phyloP scores from a whole-genome alignment of 2,113 vertebrate species.

The Verasper variegatus region DNA sequence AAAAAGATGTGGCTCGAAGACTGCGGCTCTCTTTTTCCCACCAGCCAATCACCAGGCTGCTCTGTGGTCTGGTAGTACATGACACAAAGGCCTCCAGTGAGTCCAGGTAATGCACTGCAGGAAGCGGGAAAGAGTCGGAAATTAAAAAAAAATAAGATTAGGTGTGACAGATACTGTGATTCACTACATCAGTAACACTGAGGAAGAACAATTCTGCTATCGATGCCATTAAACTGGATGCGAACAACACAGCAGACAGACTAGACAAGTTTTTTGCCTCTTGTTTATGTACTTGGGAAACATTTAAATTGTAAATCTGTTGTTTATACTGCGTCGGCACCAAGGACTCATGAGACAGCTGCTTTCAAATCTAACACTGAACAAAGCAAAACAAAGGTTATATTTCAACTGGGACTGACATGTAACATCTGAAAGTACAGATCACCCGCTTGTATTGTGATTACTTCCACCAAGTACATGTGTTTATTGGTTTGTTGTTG shows the following conservation, averaged over 20 bases:
- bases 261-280: too few relatives aligned
- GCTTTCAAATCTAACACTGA: neutral
- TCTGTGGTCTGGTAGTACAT: conserved; percentile 78
- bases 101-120: conserved; percentile 76
- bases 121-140: neutral
- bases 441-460: neutral
- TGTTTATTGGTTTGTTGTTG: too few relatives aligned
- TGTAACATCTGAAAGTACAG: neutral
- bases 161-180: neutral
- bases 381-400: neutral
- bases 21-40: conserved; percentile 76
- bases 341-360: conserved; percentile 3
- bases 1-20: conserved; percentile 76
- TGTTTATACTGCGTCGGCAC: neutral
- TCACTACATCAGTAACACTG: neutral
- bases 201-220: too few relatives aligned
- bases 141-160: neutral
- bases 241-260: neutral
- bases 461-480: too few relatives aligned
- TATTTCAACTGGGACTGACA: neutral
- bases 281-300: neutral
- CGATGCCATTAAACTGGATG: neutral
- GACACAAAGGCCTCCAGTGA: conserved; percentile 85
- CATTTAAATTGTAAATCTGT: neutral
- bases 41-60: conserved; percentile 81